Base-by-base conservation (phyloP, 2,888 invertebrate genomes). In the Metallyticus violacea region DNA sequence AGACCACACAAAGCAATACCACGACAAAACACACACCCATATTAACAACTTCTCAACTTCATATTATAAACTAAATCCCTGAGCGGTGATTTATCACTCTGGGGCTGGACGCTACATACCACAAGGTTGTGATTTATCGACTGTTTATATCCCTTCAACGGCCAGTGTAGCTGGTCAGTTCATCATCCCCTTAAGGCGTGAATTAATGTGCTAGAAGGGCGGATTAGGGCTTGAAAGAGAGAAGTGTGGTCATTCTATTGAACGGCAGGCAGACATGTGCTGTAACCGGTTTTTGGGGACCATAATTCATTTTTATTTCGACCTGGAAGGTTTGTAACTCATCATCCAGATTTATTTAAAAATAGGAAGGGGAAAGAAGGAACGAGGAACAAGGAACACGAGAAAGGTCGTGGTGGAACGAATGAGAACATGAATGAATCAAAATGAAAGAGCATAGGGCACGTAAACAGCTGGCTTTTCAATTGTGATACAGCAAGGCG, bases 81-180 rank as follows among this genome's bases (percentile, higher is more conserved):
- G 30, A 9, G 7, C 40, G 40, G 25, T 83, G 83, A 83, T 83
- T 83, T 83, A 83, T 83, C 26, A 25, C 28, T 83, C 29, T 77
- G 77, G 83, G 83, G 83, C 26, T 77, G 83, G 83, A 28, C 76
- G 6, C 22, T 83, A 25, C 83, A 77, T 77, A 79, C 76, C 77
- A 77, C 27, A 25, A 25, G 77, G 27, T 15, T 28, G 29, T 87
- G 87, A 87, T 87, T 85, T 87, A 87, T 87, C 27, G 87, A 87
- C 87, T 87, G 87, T 87, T 87, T 87, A 87, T 87, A 85, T 62
- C 40, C 2, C 15, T 1, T 15, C 40, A 62, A 62, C 40, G 40
- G 40, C 22, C 40, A 62, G 40, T 62, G 40, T 15, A 15, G 40
- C 15, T 62, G 40, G 40, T 62, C 40, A 62, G 40, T 62, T 62